phyloP scores from a whole-genome alignment of 2,797 vertebrate genomes.

The Crax fasciolata region DNA sequence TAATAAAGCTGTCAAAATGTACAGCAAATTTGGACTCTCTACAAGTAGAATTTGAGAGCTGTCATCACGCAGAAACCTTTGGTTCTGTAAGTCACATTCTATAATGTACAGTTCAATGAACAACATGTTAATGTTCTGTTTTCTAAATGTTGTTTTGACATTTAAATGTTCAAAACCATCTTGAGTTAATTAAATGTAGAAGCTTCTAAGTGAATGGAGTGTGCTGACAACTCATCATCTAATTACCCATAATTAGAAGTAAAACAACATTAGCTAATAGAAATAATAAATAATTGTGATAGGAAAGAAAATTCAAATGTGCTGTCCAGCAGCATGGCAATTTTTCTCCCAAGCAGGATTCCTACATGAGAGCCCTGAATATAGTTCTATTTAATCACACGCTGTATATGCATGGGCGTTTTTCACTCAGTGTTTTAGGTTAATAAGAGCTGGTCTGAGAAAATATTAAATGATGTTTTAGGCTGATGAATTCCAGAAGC shows the following conservation, averaged over 20 bases:
- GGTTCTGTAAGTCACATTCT: slow-evolving; percentile 67
- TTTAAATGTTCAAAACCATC: slow-evolving; percentile 74
- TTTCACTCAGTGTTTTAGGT: background rate
- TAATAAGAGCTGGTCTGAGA: slow-evolving; percentile 22
- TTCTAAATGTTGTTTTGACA: slow-evolving; percentile 77
- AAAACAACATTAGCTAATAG: slow-evolving; percentile 68
- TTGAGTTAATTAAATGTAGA: slow-evolving; percentile 80
- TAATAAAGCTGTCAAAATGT: slow-evolving; percentile 42
- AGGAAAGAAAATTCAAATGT: slow-evolving; percentile 56
- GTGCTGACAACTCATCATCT: slow-evolving; percentile 71
- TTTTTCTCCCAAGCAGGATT: slow-evolving; percentile 55
- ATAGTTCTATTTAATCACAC: background rate
- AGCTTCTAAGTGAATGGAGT: slow-evolving; percentile 65
- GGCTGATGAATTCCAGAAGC: slow-evolving; percentile 46
- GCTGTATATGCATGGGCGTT: background rate
- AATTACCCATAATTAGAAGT: slow-evolving; percentile 74
- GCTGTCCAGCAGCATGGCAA: slow-evolving; percentile 15
- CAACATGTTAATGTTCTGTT: slow-evolving; percentile 72
- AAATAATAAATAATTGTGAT: slow-evolving; percentile 74
- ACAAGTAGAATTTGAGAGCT: slow-evolving; percentile 49
- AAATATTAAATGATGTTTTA: slow-evolving; percentile 27
- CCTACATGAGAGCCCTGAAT: background rate
- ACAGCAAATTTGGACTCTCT: slow-evolving; percentile 25
- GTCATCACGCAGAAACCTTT: slow-evolving; percentile 69
- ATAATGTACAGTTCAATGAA: slow-evolving; percentile 71